Evolutionary conservation across 1,140 invertebrate genomes (phyloP).

Genomic region (Aphelinus atriplicis): DNA sequence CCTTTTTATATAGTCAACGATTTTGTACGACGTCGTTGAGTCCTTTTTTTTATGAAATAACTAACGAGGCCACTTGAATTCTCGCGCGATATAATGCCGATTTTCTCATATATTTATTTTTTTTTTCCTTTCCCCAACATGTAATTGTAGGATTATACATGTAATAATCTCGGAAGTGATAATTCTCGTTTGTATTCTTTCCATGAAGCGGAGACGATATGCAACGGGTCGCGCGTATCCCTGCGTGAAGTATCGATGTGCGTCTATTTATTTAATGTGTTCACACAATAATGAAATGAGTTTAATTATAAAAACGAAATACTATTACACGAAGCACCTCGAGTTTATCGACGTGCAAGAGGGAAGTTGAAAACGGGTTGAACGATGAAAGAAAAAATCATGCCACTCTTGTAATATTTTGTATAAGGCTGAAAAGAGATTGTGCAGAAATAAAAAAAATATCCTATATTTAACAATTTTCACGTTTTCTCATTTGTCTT

Average conservation of each 20-base stretch:
- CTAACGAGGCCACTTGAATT: no score
- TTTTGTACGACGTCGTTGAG: neutral
- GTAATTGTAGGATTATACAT: no score
- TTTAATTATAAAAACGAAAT: no score
- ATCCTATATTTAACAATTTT: conserved; percentile 40
- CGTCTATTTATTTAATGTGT: conserved; percentile 33
- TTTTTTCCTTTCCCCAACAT: no score
- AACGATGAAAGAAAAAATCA: conserved; percentile 11
- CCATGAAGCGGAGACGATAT: conserved; percentile 1
- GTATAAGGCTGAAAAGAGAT: conserved; percentile 55
- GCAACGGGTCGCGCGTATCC: neutral
- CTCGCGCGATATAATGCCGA: no score
- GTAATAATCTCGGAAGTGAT: neutral
- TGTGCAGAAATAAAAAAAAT: conserved; percentile 49
- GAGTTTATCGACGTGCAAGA: conserved; percentile 18
- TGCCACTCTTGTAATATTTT: conserved; percentile 52
- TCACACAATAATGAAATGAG: conserved; percentile 17
- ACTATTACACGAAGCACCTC: neutral
- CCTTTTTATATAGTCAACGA: conserved; percentile 42
- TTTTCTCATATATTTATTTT: no score
- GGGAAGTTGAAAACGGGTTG: conserved; percentile 14
- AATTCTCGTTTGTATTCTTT: conserved; percentile 12
- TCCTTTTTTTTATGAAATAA: no score
- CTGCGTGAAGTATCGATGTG: conserved; percentile 23
- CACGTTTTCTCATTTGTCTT: no score